Base-by-base conservation (phyloP, 2,113 vertebrate genomes). In the Chionis minor region DNA sequence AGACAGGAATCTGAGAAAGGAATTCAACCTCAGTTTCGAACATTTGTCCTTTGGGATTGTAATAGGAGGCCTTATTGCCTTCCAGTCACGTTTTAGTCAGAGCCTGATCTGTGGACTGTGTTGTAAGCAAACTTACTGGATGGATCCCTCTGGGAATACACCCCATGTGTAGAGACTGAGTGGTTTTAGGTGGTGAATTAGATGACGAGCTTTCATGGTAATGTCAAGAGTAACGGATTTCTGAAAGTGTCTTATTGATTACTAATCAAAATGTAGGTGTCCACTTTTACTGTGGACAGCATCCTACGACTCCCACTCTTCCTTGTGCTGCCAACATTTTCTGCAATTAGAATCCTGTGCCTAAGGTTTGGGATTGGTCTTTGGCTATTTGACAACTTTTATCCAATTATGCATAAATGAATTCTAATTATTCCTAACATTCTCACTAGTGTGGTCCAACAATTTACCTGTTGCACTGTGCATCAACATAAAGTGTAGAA, bases 1-100 rank as follows among this genome's bases (percentile, higher is more conserved):
- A 49, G 73, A 87, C 66, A 90, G 62, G 87, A 79, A 75, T 69
- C 3, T 4, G 61, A 89, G 78, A 79, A 85, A 85, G 30, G 47
- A 94, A 66, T 95, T 95, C 80, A 88, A 85, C 70, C 44, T 40
- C 42, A 75, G 61, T 95, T 95, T 95, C 78, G 91, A 96, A 66
- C 16, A 55, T 79, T 91, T 90, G 49, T 93, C 91, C 84, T 94
- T 82, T 93, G 87, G 81, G 92, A 95, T 80, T 95, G 54, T 49
- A 87, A 79, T 59, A 85, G 66, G 79, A 95, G 40, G 12, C 1
- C 33, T 94, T 87, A 65, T 52, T 95, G 44, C 70, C 73, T 94
- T 94, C 77, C 30, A 86, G 87, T 84, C 78, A 91, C 2, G 5
- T 96, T 87, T 87, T 52, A 90, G 65, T 89, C 56, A 75, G 55